A percentile compares a stretch with the other conserved stretches of the same genome.
These are phyloP conservation scores for Branchinecta lindahli DNA, from an alignment of 1,140 invertebrate species.

Conservation along the genomic window DNA sequence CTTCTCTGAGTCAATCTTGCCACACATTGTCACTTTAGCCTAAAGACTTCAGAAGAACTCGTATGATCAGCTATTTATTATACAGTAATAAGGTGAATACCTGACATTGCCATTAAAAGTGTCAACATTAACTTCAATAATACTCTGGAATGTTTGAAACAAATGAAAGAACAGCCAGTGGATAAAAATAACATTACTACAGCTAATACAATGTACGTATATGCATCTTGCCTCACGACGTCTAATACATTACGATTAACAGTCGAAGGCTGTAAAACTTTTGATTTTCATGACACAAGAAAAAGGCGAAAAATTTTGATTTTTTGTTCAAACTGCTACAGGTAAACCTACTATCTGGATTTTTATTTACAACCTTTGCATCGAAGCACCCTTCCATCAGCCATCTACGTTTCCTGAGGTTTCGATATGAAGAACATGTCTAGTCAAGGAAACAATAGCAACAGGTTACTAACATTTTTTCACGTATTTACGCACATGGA, in stretches of 20 bases:
- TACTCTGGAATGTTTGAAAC: conserved; percentile 6
- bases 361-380: not conserved
- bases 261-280: not conserved
- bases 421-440: not conserved
- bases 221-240: too few species aligned
- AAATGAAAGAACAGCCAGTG: not conserved
- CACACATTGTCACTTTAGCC: not conserved
- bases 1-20: too few species aligned
- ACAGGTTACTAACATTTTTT: not conserved
- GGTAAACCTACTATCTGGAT: not conserved
- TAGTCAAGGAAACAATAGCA: not conserved
- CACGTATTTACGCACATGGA: not conserved
- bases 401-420: conserved; percentile 4
- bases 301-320: conserved; percentile 6
- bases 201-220: too few species aligned
- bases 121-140: conserved; percentile 7
- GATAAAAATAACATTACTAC: too few species aligned
- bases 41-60: not conserved
- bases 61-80: not conserved
- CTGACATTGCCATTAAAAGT: not conserved
- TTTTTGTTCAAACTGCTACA: not conserved
- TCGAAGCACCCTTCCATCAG: not conserved
- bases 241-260: too few species aligned
- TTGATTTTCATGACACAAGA: not conserved
- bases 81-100: not conserved